Evolutionary conservation across 2,888 invertebrate species (phyloP), one percentile per base, ranked within the genome.

Genomic region (Morpho achilles): DNA sequence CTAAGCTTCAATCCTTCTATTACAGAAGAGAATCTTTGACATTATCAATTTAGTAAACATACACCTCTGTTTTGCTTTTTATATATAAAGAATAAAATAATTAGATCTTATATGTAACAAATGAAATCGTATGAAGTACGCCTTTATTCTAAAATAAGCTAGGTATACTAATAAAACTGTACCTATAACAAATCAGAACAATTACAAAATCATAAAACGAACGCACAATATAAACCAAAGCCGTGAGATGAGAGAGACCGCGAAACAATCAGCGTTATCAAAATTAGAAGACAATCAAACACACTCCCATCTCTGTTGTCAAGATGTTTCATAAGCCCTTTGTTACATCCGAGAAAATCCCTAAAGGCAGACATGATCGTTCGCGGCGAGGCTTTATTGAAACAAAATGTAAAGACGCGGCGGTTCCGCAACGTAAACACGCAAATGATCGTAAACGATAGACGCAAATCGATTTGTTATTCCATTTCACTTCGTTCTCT

Each of bases 341-440:
- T 61, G 59, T 61, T 56, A 58, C 58, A 62, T 63, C 56, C 52
- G 47, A 44, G 46, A 56, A 54, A 59, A 55, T 50, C 44, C 53
- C 58, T 47, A 42, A 49, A 47, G 56, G 44, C 50, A 42, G 23
- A 48, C 56, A 56, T 42, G 58, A 57, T 42, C 32, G 10, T 16
- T 40, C 23, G 40, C 40, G 42, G 32, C 42, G 48, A 50, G 47
- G 44, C 9, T 7, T 46, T 23, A 46, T 41, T 42, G 16, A 41
- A 10, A 43, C 32, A 50, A 16, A 50, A 10, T 16, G 42, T 47
- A 32, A 32, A 32, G 32, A 32, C 32, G 32, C 32, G 5, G 32
- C 32, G 32, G 32, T 32, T 32, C 32, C 32, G 32, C 5, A 32
- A 32, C 32, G 32, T 32, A 32, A 32, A 32, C 32, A 32, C 32